Percentiles rank a stretch among this genome's conserved stretches.
phyloP scores from a whole-genome alignment of 2,113 vertebrate genomes.

The Neodon shergylaensis region DNA sequence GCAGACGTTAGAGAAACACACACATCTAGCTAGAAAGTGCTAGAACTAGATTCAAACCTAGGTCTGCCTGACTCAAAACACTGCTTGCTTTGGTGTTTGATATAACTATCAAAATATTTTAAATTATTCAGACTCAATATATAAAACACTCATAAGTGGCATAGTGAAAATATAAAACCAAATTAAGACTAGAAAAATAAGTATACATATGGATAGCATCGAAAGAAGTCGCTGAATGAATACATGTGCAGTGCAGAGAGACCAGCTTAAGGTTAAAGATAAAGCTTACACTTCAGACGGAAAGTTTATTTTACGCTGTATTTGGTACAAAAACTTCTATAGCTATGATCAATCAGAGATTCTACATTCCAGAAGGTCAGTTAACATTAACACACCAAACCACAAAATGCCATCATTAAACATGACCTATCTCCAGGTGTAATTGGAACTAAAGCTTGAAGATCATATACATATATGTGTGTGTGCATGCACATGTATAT shows the following conservation, averaged over 20 bases:
- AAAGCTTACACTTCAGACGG: not conserved
- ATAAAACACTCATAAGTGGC: not conserved
- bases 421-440: not conserved
- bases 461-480: not conserved
- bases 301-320: not conserved
- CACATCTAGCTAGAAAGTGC: slow-evolving; percentile 10
- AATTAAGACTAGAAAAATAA: slow-evolving; percentile 49
- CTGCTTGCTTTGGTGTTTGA: not conserved
- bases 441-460: slow-evolving; percentile 55
- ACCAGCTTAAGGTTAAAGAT: slow-evolving; percentile 25
- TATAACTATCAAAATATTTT: not conserved
- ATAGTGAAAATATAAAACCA: slow-evolving; percentile 51
- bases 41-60: not conserved
- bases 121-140: not conserved
- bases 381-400: not conserved
- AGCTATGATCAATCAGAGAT: slow-evolving; percentile 35
- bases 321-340: slow-evolving; percentile 2
- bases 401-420: slow-evolving; percentile 43
- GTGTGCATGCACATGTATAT: not conserved
- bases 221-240: slow-evolving; percentile 1
- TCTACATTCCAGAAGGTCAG: not conserved
- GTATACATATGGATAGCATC: slow-evolving; percentile 1
- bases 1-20: not conserved
- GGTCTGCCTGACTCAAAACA: not conserved
- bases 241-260: not conserved